Percentiles rank a stretch among this genome's conserved stretches.
phyloP scores from a whole-genome alignment of 2,797 vertebrate species.

The Chloroceryle amazona region DNA sequence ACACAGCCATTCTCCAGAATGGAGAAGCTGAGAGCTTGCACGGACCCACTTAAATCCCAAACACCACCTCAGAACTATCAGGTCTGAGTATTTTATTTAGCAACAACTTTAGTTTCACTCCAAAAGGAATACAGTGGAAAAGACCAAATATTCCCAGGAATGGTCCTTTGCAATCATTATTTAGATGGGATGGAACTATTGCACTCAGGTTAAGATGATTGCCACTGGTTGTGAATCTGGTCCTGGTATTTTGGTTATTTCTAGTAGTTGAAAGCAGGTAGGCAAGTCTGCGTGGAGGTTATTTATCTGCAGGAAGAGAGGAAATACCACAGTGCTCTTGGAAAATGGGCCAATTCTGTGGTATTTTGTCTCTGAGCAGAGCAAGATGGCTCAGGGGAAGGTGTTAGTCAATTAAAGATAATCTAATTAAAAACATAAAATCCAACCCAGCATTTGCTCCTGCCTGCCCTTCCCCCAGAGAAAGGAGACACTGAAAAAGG shows the following conservation, averaged over 20 bases:
- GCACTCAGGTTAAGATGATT: not conserved
- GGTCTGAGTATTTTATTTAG: not conserved
- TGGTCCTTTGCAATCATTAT: not conserved
- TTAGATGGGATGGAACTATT: not conserved
- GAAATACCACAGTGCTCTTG: constrained; percentile 54
- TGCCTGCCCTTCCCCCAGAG: not conserved
- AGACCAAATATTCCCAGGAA: not conserved
- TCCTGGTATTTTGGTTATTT: not conserved
- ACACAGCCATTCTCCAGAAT: not conserved
- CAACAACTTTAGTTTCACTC: not conserved
- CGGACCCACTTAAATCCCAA: not conserved
- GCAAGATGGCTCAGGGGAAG: constrained; percentile 70
- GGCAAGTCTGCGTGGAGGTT: constrained; percentile 1
- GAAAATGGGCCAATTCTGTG: constrained; percentile 59
- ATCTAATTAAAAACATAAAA: constrained; percentile 73
- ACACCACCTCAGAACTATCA: not conserved
- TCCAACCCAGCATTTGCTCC: constrained; percentile 35
- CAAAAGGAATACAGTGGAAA: not conserved
- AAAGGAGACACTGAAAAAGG: not conserved
- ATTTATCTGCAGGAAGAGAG: constrained; percentile 29
- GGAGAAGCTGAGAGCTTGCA: not conserved
- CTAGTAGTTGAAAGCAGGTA: constrained; percentile 12
- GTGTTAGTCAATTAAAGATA: constrained; percentile 73
- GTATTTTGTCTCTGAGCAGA: constrained; percentile 48
- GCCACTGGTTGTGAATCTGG: not conserved